Base-by-base conservation (phyloP, 2,113 vertebrate species). In the Tautogolabrus adspersus region DNA sequence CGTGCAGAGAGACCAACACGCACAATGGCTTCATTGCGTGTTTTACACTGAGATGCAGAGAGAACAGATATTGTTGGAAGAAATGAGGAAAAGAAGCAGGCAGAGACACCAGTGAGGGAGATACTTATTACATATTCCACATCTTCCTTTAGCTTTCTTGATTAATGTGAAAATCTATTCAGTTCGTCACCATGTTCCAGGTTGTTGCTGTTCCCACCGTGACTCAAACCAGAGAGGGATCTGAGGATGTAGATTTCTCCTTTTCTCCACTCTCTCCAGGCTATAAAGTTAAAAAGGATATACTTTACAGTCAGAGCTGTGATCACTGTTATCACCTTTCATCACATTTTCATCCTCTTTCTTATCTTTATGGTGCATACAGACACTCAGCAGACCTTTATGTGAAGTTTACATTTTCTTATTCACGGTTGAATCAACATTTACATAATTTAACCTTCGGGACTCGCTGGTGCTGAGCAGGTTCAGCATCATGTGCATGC, bases 81-180 rank as follows among this genome's bases (percentile, higher is more conserved):
- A 26, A 7, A 40, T 19, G 15, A 21, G 2, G 13, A 58, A 26
- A 51, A 12, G 56, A 37, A 8, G 44, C 66, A 59, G 19, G 3
- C 19, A 19, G 34, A n/a, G 66, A n/a, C 34, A 11, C 34, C 4
- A 30, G n/a, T 34, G 46, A 82, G 66, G 5, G 3, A 23, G 54
- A 23, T 37, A 23, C 21, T 37, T 51, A 67, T 84, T 77, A 61
- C 64, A 56, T 66, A 68, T 86, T 86, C 81, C 70, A 76, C 57
- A 3, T 49, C 51, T 54, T 37, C 49, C 60, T 56, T 69, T 55
- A 16, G 26, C 44, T 4, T 3, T 66, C 61, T 84, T 64, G 67
- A 81, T 87, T 86, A 62, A 77, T 80, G 78, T 81, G 75, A 77
- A 81, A 86, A 80, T 86, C 66, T 82, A 62, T 77, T 79, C 18